Evolutionary conservation across 2,113 vertebrate genomes (phyloP).

Genomic region (Coreoperca whiteheadi): DNA sequence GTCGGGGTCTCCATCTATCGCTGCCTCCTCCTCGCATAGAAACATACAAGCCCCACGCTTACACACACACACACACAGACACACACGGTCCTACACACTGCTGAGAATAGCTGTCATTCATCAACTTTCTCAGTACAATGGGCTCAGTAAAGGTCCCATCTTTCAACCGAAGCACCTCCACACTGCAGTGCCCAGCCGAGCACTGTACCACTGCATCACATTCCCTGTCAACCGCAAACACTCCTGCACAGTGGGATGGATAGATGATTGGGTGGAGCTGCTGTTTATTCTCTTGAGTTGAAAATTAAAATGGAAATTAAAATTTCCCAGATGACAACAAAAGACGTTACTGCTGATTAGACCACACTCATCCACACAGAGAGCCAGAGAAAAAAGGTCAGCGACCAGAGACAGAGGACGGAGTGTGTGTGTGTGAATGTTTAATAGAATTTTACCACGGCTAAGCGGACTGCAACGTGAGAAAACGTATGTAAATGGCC

Average conservation of each 20-base stretch:
- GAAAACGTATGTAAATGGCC: background rate
- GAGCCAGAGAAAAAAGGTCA: background rate
- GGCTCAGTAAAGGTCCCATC: conserved; percentile 71
- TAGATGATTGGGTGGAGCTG: conserved; percentile 41
- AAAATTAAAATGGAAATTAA: conserved; percentile 53
- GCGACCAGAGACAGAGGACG: background rate
- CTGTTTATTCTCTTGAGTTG: conserved; percentile 52
- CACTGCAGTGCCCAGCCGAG: conserved; percentile 55
- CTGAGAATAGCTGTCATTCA: conserved; percentile 77
- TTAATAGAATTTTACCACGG: background rate
- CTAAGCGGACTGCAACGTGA: background rate
- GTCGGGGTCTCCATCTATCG: conserved; percentile 67
- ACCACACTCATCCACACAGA: background rate
- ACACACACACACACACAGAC: background rate
- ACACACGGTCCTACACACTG: conserved; percentile 20
- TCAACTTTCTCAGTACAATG: conserved; percentile 74
- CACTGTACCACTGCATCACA: conserved; percentile 36
- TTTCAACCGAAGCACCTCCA: conserved; percentile 72
- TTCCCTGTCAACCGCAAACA: conserved; percentile 48
- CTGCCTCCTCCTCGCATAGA: conserved; percentile 49
- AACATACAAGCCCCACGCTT: conserved; percentile 17
- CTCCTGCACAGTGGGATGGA: conserved; percentile 29
- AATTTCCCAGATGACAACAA: conserved; percentile 12
- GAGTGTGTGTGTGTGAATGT: too few relatives aligned
- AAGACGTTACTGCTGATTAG: conserved; percentile 36